These are phyloP conservation scores for Cephalopachus bancanus DNA, from an alignment of 2,797 vertebrate species.

Conservation along the genomic window DNA sequence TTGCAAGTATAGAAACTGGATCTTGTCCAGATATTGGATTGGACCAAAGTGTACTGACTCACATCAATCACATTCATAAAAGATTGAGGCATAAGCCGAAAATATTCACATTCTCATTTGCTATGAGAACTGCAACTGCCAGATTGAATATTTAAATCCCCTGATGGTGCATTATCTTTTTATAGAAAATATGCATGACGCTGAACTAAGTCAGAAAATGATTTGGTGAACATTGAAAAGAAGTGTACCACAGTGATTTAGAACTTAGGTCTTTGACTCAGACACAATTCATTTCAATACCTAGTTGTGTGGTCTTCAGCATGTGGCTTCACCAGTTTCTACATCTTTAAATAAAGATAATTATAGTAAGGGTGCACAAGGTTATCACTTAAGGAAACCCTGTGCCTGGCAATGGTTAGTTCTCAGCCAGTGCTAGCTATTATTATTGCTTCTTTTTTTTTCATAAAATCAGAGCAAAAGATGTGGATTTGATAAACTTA, in stretches of 20 bases:
- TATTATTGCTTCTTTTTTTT: not conserved
- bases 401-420: not conserved
- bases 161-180: not conserved
- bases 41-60: not conserved
- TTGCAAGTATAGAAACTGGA: not conserved
- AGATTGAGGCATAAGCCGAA: not conserved
- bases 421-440: not conserved
- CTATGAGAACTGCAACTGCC: conserved; percentile 6
- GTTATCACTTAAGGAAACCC: not conserved
- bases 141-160: not conserved
- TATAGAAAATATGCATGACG: not conserved
- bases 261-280: not conserved
- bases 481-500: not conserved
- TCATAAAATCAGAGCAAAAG: not conserved
- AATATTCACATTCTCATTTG: not conserved
- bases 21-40: not conserved
- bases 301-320: not conserved
- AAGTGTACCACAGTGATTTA: not conserved
- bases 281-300: not conserved
- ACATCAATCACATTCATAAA: conserved; percentile 1
- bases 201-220: not conserved
- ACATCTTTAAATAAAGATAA: not conserved
- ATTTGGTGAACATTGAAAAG: not conserved
- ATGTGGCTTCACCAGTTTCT: not conserved
- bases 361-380: not conserved